Evolutionary conservation across 2,888 invertebrate species (phyloP), one percentile per base, ranked within the genome.

Genomic region (Mimachlamys varia): DNA sequence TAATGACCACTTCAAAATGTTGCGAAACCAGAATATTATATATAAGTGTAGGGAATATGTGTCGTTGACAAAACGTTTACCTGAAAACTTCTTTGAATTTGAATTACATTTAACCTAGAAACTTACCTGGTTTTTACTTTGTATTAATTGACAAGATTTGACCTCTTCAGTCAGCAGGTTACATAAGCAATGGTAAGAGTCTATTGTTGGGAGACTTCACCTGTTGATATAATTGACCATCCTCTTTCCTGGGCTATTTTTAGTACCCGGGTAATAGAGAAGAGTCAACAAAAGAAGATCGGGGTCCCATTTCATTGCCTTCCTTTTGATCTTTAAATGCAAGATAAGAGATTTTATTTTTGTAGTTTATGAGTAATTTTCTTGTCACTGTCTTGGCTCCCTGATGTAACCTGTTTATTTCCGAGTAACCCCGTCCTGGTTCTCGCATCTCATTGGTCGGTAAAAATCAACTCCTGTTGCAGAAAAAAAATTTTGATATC

Each of bases 341-440:
- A 10, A 33, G 76, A 76, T 76, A 76, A 76, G 27, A 76, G 76
- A 76, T 76, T 76, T 76, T 76, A 76, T 76, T 76, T 76, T 76
- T 76, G 76, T 76, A 76, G 76, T 76, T 27, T 76, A 76, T 76
- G 76, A 76, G 33, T 76, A 76, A 76, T 76, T 76, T 76, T 76
- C 76, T 27, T 76, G 12, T 76, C 27, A 27, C 27, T 76, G 12
- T 76, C 27, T 33, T 76, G 76, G 76, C 27, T 33, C 76, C 33
- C 27, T 76, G 13, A 33, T 76, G 76, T 22, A 33, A 22, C 58
- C 27, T 27, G 76, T 27, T 76, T 33, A 13, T 76, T 76, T 76
- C 33, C 22, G 5, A 5, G 76, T 33, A 76, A 76, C 76, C 33
- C 15, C 22, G 33, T 15, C 27, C 50, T 50, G 50, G 13, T 33